Base-by-base conservation (phyloP, 2,797 vertebrate species). In the Mormyrus proboscirostris region DNA sequence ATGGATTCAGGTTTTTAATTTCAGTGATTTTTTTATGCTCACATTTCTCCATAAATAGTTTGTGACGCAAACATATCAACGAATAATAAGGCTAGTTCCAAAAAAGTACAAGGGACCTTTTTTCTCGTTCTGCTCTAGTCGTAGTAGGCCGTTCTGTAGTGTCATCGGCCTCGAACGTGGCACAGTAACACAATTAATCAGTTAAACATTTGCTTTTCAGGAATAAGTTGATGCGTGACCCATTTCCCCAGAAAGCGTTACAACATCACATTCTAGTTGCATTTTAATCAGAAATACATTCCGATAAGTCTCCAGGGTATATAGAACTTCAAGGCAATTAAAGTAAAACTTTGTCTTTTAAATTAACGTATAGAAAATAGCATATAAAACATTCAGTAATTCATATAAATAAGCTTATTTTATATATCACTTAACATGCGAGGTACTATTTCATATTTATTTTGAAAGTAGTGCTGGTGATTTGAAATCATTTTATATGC, bases 361-460 rank as follows among this genome's bases (percentile, higher is more conserved):
- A 96, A 96, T 95, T 94, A 96, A 96, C 92, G 94, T 96, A 96
- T 96, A 96, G 94, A 96, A 96, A 96, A 96, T 96, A 96, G 95
- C 94, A 95, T 96, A 96, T 96, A 96, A 96, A 96, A 96, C 95
- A 96, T 95, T 96, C 95, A 95, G 96, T 96, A 96, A 96, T 96
- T 96, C 94, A 96, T 96, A 96, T 96, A 96, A 96, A 96, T 96
- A 96, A 96, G 96, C 94, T 92, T 95, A 95, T 95, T 95, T 95
- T 92, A 95, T 96, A 96, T 96, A 95, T 96, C 95, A 96, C 94
- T 95, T 95, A 94, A 95, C 91, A 91, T 89, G 90, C 93, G 95
- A 96, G 96, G 95, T 96, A 95, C 95, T 94, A 91, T 92, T 95
- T 95, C 94, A 94, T 94, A 95, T 95, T 95, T 94, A 94, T 95